Evolutionary conservation across 1,140 invertebrate genomes (phyloP).

Genomic region (Drosophila insularis): DNA sequence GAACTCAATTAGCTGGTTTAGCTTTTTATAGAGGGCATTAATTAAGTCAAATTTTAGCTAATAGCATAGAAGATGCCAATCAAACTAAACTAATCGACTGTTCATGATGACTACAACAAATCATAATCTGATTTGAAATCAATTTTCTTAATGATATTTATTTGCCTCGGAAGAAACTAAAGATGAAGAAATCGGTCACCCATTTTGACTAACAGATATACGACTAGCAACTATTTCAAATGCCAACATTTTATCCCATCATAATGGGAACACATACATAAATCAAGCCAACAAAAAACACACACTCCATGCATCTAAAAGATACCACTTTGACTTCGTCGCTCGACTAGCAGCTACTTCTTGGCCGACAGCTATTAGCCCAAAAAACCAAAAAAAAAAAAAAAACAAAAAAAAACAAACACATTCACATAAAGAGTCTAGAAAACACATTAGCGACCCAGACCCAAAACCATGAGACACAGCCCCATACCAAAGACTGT

Average conservation of each 20-base stretch:
- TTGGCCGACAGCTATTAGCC: slow-evolving; percentile 64
- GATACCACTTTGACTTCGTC: background rate
- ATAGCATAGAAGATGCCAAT: slow-evolving; percentile 1
- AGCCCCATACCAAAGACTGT: slow-evolving; percentile 15
- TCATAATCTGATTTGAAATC: slow-evolving; percentile 4
- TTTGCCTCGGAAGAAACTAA: background rate
- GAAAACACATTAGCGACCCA: slow-evolving; percentile 56
- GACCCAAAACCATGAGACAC: slow-evolving; percentile 25
- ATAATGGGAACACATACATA: slow-evolving; percentile 53
- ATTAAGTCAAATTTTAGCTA: background rate
- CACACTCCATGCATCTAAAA: background rate
- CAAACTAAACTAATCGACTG: background rate
- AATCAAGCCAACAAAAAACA: slow-evolving; percentile 6
- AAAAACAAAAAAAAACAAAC: no score
- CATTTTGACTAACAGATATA: background rate
- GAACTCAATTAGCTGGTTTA: background rate
- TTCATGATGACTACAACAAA: slow-evolving; percentile 3
- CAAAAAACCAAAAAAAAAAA: slow-evolving; percentile 60
- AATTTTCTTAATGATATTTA: slow-evolving; percentile 2
- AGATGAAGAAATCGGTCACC: background rate
- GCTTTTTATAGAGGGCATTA: background rate
- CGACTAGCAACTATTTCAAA: slow-evolving; percentile 32
- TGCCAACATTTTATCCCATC: slow-evolving; percentile 44
- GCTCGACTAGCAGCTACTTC: slow-evolving; percentile 37
- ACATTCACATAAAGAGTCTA: slow-evolving; percentile 55